Evolutionary conservation across 2,888 invertebrate species (phyloP), one percentile per base, ranked within the genome.

Genomic region (Troides oblongomaculatus): DNA sequence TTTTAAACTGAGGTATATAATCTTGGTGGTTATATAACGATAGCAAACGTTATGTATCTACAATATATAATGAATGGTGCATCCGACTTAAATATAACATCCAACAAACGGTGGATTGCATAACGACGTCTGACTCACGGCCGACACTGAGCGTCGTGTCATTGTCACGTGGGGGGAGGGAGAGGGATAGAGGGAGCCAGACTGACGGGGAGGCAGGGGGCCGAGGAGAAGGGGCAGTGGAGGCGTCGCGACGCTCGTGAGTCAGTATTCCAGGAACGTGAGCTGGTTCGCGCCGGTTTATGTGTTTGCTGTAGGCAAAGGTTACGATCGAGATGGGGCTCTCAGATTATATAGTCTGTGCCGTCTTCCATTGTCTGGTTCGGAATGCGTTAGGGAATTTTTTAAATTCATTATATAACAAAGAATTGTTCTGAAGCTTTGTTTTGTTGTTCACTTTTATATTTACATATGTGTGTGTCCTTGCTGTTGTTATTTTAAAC

Each of bases 201-300:
- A 77, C 79, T 67, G 68, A 10, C 65, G 71, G 74, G 68, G 64
- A 21, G 30, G 36, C 7, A 0, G 43, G 4, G 43, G 25, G 14
- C 10, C 62, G 70, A 73, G 64, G 64, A 25, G 68, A 62, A 39
- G 5, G 36, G 18, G n/a, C 57, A 61, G 70, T 67, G 73, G 73
- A 72, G 64, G 66, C 77, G 78, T 76, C 79, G 78, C 78, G 76
- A 78, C 79, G 75, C 74, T 62, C 62, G 68, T 85, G 84, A 84
- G 73, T 83, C 82, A 69, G 83, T 71, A 68, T 36, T 80, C 78
- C 80, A 78, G 74, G 76, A 79, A 82, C 80, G 77, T 76, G 62
- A 60, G 43, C 53, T 36, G 66, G 59, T 61, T 68, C 30, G 46
- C 50, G 59, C 50, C 65, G 62, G 61, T 70, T 69, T 64, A 61